Conservation (phyloP, 2,888 invertebrate genomes). For the Hydraecia micacea region DNA sequence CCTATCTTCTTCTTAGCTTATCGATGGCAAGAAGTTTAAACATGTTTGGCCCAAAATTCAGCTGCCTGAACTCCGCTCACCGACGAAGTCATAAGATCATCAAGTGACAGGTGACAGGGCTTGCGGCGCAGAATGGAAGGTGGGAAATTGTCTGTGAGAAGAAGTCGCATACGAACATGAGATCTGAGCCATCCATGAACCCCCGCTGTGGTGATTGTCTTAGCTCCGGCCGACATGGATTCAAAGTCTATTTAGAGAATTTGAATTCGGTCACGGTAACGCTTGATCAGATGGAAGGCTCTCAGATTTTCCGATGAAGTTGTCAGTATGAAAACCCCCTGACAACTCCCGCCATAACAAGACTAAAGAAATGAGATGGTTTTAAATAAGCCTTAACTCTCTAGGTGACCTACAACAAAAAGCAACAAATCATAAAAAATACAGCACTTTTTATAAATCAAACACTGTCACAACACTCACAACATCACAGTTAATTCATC, state of each 20-base stretch:
- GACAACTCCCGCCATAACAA: neutral
- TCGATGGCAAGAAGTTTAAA: neutral
- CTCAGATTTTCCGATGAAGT: neutral
- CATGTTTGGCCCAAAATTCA: neutral
- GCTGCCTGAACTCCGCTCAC: neutral
- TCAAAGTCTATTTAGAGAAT: no score
- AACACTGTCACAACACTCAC: conserved; percentile 41
- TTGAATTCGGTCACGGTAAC: no score
- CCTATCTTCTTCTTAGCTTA: neutral
- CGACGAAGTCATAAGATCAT: neutral
- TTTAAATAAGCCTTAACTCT: neutral
- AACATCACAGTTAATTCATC: conserved; percentile 51
- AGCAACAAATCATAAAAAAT: neutral
- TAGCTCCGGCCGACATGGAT: no score
- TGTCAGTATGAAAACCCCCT: no score
- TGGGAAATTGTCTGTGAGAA: neutral
- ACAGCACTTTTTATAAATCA: conserved; percentile 14
- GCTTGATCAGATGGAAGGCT: neutral
- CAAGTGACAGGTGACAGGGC: neutral
- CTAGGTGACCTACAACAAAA: conserved; percentile 24
- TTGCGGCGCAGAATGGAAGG: neutral
- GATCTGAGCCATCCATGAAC: no score
- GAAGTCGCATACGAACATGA: no score
- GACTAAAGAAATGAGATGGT: neutral
- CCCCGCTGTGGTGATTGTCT: no score